Evolutionary conservation across 1,140 invertebrate species (phyloP).

Genomic region (Cepaea nemoralis): DNA sequence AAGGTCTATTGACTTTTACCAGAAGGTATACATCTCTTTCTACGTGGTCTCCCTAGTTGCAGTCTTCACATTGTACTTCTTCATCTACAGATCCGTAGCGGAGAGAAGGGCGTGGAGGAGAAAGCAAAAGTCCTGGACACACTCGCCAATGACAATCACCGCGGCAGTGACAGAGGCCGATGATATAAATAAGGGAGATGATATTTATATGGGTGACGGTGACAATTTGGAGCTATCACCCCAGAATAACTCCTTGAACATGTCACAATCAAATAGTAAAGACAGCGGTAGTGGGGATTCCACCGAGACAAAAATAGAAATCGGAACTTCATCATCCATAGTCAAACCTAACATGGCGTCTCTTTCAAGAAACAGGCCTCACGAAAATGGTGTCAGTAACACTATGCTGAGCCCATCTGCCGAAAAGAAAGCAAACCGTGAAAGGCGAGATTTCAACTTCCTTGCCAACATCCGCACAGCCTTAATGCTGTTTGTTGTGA

Average conservation of each 20-base stretch:
- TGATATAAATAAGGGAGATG: neutral
- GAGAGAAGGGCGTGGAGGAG: constrained; percentile 50
- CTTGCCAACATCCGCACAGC: constrained; percentile 69
- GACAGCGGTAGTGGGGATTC: neutral
- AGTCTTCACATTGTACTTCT: constrained; percentile 61
- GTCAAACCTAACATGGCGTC: too few relatives aligned
- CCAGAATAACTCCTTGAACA: neutral
- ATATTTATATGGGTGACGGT: neutral
- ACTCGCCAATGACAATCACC: constrained; percentile 28
- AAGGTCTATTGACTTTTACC: constrained; percentile 49
- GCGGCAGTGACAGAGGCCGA: constrained; percentile 24
- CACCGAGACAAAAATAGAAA: neutral
- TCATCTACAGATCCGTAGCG: constrained; percentile 61
- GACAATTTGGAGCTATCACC: neutral
- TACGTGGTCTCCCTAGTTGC: constrained; percentile 58
- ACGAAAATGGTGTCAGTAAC: constrained; percentile 39
- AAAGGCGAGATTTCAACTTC: constrained; percentile 48
- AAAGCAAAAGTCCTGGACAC: constrained; percentile 41
- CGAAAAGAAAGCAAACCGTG: constrained; percentile 42
- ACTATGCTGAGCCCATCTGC: neutral
- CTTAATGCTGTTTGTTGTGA: constrained; percentile 68
- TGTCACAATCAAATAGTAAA: neutral
- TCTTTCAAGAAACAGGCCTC: constrained; percentile 32
- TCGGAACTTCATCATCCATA: too few relatives aligned
- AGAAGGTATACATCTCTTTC: constrained; percentile 60